Conservation (phyloP, 2,797 vertebrate genomes). For the Gobionotothen gibberifrons region DNA sequence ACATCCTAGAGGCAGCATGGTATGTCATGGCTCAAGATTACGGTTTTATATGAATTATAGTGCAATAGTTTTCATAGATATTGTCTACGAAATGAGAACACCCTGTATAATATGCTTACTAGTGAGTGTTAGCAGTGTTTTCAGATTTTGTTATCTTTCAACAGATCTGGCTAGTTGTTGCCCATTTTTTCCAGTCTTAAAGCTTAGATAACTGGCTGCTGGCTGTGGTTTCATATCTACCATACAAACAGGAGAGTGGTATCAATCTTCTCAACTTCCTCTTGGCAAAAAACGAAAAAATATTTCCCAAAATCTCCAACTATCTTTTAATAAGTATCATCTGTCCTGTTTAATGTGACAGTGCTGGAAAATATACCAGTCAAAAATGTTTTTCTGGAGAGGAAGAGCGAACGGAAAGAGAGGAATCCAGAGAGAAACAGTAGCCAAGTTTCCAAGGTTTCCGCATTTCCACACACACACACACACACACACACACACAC, state of each 20-base stretch:
- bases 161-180: too few species aligned
- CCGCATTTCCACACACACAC: conserved; percentile 40
- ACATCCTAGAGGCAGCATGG: too few species aligned
- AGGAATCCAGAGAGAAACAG: conserved; percentile 41
- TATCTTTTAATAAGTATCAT: conserved; percentile 2
- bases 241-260: background rate
- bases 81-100: too few species aligned
- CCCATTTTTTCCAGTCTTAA: too few species aligned
- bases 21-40: too few species aligned
- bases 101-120: too few species aligned
- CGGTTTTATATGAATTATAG: too few species aligned
- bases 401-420: conserved; percentile 29
- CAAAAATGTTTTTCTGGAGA: conserved; percentile 7
- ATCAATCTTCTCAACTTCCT: background rate
- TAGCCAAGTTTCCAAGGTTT: conserved; percentile 27
- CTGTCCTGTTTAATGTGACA: conserved; percentile 7
- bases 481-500: conserved; percentile 34
- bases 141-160: too few species aligned
- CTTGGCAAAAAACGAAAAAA: background rate
- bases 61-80: too few species aligned
- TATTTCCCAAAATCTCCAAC: background rate
- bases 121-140: too few species aligned
- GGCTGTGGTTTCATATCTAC: too few species aligned
- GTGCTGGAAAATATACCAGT: conserved; percentile 4
- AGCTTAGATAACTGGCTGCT: too few species aligned